Evolutionary conservation across 1,140 invertebrate species (phyloP), one percentile per base, ranked within the genome.

Genomic region (Lysiphlebus fabarum): DNA sequence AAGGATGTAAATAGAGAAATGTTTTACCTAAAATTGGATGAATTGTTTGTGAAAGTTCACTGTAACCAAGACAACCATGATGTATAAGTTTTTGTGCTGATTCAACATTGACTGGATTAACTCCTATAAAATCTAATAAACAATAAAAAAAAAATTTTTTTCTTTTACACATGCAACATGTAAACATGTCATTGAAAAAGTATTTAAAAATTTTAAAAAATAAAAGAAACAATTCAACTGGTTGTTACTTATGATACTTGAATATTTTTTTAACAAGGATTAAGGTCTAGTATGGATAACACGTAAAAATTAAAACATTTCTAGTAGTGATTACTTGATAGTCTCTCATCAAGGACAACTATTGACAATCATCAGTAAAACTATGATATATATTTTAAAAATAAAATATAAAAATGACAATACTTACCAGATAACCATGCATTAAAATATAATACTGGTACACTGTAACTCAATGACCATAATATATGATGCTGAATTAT

Each of bases 401-500:
- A 12, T 3, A 14, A 12, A 12, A 45, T 45, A 48, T 34, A 48
- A 12, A 11, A 36, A 38, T 34, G 26, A 42, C 37, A 43, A 34
- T 34, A n/a, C 26, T 53, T 71, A 73, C 70, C 69, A 59, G 76
- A 77, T 60, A 74, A 74, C 74, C 79, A 82, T 34, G 73, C 76
- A 66, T 84, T 83, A 62, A 85, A 84, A 64, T 82, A 85, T 12
- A 86, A 67, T 4, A 84, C 77, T 37, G 84, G 84, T 7, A 85
- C 84, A 44, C 70, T 60, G 64, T 83, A 85, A 63, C 81, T 84
- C 55, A 78, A 70, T 56, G 81, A 84, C 77, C 83, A 85, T 4
- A 85, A 59, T 51, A 86, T 54, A 41, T 81, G 78, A 69, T 81
- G 74, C 71, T 83, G 78, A 8, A 64, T 63, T 26, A 75, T 64